Evolutionary conservation across 2,888 invertebrate genomes (phyloP), one percentile per base, ranked within the genome.

Genomic region (Dryobota labecula): DNA sequence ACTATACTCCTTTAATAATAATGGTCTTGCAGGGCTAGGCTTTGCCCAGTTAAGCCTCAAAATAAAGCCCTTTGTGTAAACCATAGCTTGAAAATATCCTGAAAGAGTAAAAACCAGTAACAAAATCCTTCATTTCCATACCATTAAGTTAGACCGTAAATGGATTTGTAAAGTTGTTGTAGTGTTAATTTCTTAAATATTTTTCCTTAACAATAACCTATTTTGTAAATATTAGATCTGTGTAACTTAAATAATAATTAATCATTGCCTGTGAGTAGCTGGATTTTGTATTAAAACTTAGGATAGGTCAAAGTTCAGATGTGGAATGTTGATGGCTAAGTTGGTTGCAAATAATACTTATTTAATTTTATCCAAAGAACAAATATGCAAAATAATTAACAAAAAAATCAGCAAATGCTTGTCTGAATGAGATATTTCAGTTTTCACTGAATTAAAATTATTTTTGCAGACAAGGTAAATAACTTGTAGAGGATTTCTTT

Each of bases 231-330:
- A 27, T 2, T n/a, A 61, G 11, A 38, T 9, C 38, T 38, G 0
- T 33, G 9, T 63, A 24, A 45, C 9, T 27, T 11, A 18, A 33
- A 33, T 30, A 18, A 18, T 8, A 47, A 70, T 47, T n/a, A 36
- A 13, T 27, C 7, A 70, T 27, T 7, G 27, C 11, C 13, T 15
- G 7, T 70, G 36, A n/a, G 7, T 36, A 27, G 36, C 5, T 20
- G 24, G 38, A 7, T 72, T 9, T 56, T 41, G 20, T 49, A 24
- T 13, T 13, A 36, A 30, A 47, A 45, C 54, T 27, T 27, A 24
- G n/a, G 2, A 49, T 13, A 49, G 43, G 24, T 38, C 43, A 51
- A 64, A 73, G 66, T 51, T 58, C 45, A 67, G 15, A 27, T 27
- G n/a, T 30, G 15, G 0, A 33, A 24, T 33, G 24, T 54, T 54